These are phyloP conservation scores for Cebus imitator DNA, from an alignment of 2,113 vertebrate species.

Conservation along the genomic window DNA sequence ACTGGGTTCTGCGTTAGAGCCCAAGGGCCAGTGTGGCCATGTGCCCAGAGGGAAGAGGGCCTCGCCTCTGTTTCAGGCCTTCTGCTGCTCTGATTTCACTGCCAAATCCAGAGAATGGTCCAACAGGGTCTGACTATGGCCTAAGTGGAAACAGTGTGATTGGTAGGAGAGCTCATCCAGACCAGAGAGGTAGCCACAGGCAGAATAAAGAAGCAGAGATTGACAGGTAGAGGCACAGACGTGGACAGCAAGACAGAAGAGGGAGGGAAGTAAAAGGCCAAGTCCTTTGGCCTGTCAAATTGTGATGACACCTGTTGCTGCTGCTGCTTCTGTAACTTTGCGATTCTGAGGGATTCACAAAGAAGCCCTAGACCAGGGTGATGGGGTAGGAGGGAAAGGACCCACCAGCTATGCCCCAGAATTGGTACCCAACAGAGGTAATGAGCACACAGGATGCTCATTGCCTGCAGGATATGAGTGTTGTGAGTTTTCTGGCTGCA, in stretches of 20 bases:
- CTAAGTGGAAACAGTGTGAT: background rate
- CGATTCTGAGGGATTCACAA: background rate
- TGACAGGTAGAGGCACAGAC: background rate
- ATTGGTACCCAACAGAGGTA: background rate
- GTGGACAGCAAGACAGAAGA: background rate
- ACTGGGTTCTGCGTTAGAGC: background rate
- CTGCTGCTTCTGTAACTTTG: background rate
- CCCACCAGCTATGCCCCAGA: background rate
- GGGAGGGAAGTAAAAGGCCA: background rate
- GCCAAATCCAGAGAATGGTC: background rate
- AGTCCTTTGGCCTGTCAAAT: background rate
- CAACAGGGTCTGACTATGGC: background rate
- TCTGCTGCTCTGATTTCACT: background rate
- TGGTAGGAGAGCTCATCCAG: background rate
- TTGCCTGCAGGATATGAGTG: background rate
- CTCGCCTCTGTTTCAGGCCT: background rate
- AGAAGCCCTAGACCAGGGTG: background rate
- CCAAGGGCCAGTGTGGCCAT: background rate
- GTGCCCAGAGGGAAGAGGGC: background rate
- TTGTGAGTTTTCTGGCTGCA: background rate
- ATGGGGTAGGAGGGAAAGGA: background rate
- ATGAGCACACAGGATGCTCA: background rate
- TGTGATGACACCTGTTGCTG: background rate
- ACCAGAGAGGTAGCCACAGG: background rate
- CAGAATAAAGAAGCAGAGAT: background rate